Conservation (phyloP, 2,113 vertebrate species). For the Sinocyclocheilus anshuiensis region DNA sequence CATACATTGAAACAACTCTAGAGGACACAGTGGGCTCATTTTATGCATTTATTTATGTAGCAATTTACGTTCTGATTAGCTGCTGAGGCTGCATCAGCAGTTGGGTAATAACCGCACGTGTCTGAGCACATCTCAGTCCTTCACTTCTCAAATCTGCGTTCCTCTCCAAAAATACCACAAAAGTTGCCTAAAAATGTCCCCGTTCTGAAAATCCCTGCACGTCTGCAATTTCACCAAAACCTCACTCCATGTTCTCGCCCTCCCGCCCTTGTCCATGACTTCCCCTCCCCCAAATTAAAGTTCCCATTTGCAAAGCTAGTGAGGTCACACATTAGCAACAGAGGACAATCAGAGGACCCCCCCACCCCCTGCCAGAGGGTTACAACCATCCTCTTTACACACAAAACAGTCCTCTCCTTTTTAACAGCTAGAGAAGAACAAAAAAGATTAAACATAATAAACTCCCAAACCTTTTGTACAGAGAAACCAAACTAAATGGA, state of each 20-base stretch:
- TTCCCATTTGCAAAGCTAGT: slow-evolving; percentile 72
- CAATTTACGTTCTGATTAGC: slow-evolving; percentile 79
- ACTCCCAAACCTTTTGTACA: slow-evolving; percentile 85
- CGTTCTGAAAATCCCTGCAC: slow-evolving; percentile 77
- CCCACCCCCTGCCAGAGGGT: slow-evolving; percentile 74
- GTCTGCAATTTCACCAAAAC: slow-evolving; percentile 74
- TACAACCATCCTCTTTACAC: slow-evolving; percentile 81
- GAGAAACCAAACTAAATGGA: slow-evolving; percentile 82
- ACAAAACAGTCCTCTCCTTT: slow-evolving; percentile 74
- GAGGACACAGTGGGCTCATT: slow-evolving; percentile 75
- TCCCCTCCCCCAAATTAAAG: slow-evolving; percentile 67
- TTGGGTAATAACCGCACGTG: slow-evolving; percentile 74
- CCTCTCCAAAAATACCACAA: slow-evolving; percentile 82
- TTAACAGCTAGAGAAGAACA: slow-evolving; percentile 79
- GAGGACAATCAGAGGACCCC: slow-evolving; percentile 67
- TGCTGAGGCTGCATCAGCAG: slow-evolving; percentile 77
- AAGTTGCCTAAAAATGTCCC: slow-evolving; percentile 66
- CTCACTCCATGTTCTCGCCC: slow-evolving; percentile 61
- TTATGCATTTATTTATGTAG: slow-evolving; percentile 84
- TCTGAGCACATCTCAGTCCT: slow-evolving; percentile 71
- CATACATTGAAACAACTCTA: slow-evolving; percentile 65
- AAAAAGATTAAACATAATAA: slow-evolving; percentile 81
- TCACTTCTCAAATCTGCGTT: slow-evolving; percentile 72
- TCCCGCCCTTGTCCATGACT: slow-evolving; percentile 42
- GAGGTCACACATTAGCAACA: slow-evolving; percentile 81